Base-by-base conservation (phyloP, 2,113 vertebrate genomes). In the Oenanthe melanoleuca region DNA sequence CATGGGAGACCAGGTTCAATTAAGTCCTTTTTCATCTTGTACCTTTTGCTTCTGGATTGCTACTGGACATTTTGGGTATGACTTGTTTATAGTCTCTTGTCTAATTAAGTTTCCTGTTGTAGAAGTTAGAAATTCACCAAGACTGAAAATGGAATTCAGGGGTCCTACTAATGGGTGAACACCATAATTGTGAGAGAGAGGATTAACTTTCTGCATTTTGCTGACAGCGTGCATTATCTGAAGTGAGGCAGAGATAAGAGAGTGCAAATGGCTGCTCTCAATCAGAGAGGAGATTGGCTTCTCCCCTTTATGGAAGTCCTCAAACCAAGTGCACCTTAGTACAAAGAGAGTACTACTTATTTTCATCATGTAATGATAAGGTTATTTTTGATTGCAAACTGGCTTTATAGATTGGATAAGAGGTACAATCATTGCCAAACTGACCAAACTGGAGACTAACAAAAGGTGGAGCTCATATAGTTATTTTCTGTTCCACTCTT, bases 161-260 rank as follows among this genome's bases (percentile, higher is more conserved):
- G 47, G 11, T 59, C 23, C 14, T 69, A 53, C 3, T 57, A 29
- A 40, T 50, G 17, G 10, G 18, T 78, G 56, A 84, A 57, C 59
- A 33, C 49, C 0, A 0, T 78, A 26, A 50, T 40, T 3, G 2
- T 47, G 23, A 52, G 44, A 55, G 49, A 72, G 29, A 47, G 74
- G 44, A 59, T 24, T 59, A 79, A 70, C 29, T 67, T 33, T 59
- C 14, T 22, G 34, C 38, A n/a, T 84, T 94, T 70, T 14, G 11
- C 24, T 73, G 45, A 67, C 34, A 64, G 5, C 67, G 21, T n/a
- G 38, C 5, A 1, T 86, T 56, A 34, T 64, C 53, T 31, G 16
- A 49, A 69, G 19, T 69, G 55, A 52, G 44, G 28, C 40, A 40
- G 59, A 60, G 53, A 42, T 31, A 33, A 47, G 38, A 45, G 49